phyloP scores from a whole-genome alignment of 2,888 invertebrate genomes.

The Clitarchus hookeri region DNA sequence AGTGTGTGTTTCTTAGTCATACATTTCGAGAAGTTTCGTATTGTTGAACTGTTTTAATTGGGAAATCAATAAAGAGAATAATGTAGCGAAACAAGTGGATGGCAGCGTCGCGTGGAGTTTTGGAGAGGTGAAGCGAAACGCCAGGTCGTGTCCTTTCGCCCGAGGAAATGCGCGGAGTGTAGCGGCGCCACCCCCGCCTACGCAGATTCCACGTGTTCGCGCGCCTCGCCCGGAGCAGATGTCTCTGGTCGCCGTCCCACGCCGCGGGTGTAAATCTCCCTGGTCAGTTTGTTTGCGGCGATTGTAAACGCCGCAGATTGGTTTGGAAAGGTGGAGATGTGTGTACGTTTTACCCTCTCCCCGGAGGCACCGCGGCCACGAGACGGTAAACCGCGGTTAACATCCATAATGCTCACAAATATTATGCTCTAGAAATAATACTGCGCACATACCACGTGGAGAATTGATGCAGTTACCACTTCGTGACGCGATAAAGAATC shows the following conservation, averaged over 20 bases:
- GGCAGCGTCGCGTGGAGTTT: too few species aligned
- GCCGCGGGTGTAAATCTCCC: not conserved
- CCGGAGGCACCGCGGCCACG: not conserved
- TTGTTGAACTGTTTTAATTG: too few species aligned
- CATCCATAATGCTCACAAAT: not conserved
- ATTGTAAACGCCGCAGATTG: slow-evolving; percentile 1
- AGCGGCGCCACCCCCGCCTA: not conserved
- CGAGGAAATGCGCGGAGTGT: too few species aligned
- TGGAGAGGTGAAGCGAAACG: too few species aligned
- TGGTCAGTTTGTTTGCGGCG: not conserved
- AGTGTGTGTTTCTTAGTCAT: too few species aligned
- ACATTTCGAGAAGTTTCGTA: too few species aligned
- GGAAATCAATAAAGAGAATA: too few species aligned
- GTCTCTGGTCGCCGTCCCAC: not conserved
- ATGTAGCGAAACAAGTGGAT: too few species aligned
- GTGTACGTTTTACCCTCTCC: not conserved
- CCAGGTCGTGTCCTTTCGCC: too few species aligned
- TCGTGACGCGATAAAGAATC: not conserved
- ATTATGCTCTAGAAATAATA: not conserved
- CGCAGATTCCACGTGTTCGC: not conserved
- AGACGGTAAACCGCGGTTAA: not conserved
- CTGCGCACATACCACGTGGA: not conserved
- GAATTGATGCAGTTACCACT: not conserved
- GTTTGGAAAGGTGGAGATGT: not conserved
- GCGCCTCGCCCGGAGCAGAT: not conserved